A percentile compares a stretch with the other conserved stretches of the same genome.
Evolutionary conservation across 2,888 invertebrate genomes (phyloP).

Genomic region (Invenusta paracnida): DNA sequence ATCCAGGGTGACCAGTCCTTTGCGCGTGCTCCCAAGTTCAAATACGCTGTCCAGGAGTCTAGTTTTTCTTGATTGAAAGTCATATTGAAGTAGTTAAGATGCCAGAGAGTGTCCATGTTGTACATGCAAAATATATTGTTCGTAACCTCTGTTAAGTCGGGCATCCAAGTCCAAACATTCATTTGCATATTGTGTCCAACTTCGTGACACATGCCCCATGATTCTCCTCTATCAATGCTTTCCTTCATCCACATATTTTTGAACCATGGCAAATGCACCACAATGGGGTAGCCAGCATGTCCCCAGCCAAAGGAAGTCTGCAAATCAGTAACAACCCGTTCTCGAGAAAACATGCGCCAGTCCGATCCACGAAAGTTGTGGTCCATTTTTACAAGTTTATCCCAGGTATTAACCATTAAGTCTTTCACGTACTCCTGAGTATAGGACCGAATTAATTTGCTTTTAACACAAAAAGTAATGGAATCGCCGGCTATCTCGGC

Average conservation of each 20-base stretch:
- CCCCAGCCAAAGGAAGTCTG: slow-evolving; percentile 46
- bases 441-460: slow-evolving; percentile 15
- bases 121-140: slow-evolving; percentile 49
- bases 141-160: slow-evolving; percentile 49
- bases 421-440: slow-evolving; percentile 21
- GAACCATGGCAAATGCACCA: slow-evolving; percentile 44
- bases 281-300: slow-evolving; percentile 50
- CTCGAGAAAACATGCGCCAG: background rate
- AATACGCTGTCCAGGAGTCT: slow-evolving; percentile 40
- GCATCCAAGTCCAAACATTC: slow-evolving; percentile 48
- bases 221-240: slow-evolving; percentile 41
- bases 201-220: slow-evolving; percentile 50
- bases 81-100: slow-evolving; percentile 1
- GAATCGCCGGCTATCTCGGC: slow-evolving; percentile 17
- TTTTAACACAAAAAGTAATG: slow-evolving; percentile 4
- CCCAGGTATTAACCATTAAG: slow-evolving; percentile 36
- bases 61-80: background rate
- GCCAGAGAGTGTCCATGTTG: slow-evolving; percentile 20
- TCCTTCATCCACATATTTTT: slow-evolving; percentile 36
- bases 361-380: background rate
- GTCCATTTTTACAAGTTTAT: slow-evolving; percentile 36
- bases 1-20: slow-evolving; percentile 46
- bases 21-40: slow-evolving; percentile 44
- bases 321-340: slow-evolving; percentile 39
- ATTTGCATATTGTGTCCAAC: slow-evolving; percentile 50